Base-by-base conservation (phyloP, 1,140 invertebrate genomes). In the Orchestia grillus region DNA sequence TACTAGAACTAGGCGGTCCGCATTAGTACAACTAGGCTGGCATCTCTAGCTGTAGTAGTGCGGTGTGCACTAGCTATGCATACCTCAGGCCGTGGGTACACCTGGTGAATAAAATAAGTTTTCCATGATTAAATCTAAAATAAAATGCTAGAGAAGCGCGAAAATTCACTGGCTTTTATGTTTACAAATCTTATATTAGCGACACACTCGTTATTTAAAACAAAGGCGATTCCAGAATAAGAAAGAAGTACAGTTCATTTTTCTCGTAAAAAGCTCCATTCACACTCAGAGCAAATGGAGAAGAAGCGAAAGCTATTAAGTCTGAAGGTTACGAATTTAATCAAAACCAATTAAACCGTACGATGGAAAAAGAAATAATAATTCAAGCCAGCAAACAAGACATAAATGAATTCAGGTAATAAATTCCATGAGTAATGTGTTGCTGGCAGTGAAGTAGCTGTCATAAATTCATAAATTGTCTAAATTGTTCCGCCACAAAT, bases 11-110 rank as follows among this genome's bases (percentile, higher is more conserved):
- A 94, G 92, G 44, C 43, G 41, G 15, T 28, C 36, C 44, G 36
- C 44, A 94, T 44, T 45, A 94, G 43, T 45, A 45, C 92, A 94
- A 47, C 92, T 94, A 94, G 92, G 92, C 92, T 94, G 92, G 92
- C 92, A 94, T 45, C 92, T 47, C 92, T 94, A 94, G 44, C 92
- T 94, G 92, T 40, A 94, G 43, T 94, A 45, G 92, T 47, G 92
- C 43, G 40, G n/a, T 28, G n/a, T 53, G 88, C 88, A 28, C 88
- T 90, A 90, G 88, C 0, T 8, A 43, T 42, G 43, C 87, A 40
- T 87, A 92, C 47, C 19, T 53, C 6, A 6, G 47, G 6, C 19
- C 47, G 6, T 53, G 47, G 19, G 41, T 19, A 11, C 44, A 91
- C 88, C 88, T 91, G 42, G 4, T 94, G 11, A 94, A 94, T 44